Conservation (phyloP, 2,888 invertebrate species). For the Neria commutata region DNA sequence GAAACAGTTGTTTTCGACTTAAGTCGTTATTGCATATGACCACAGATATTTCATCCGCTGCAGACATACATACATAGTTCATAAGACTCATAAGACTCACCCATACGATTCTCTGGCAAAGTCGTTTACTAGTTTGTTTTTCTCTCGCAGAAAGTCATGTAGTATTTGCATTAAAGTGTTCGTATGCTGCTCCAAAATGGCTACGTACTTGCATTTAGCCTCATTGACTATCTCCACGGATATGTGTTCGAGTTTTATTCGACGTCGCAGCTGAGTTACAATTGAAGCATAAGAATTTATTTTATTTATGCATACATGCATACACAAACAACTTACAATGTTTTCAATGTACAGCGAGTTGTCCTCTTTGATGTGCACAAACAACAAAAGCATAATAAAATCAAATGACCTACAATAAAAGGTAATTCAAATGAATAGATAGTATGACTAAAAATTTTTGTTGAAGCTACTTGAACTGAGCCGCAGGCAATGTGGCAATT, state of each 20-base stretch:
- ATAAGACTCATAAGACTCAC: conserved; percentile 48
- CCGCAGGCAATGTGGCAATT: conserved; percentile 38
- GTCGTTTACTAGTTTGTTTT: conserved; percentile 64
- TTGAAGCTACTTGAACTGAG: conserved; percentile 37
- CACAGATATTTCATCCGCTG: background rate
- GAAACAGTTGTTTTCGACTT: too few relatives aligned
- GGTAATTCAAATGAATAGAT: background rate
- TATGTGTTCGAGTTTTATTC: conserved; percentile 68
- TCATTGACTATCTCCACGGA: conserved; percentile 66
- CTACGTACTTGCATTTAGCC: conserved; percentile 65
- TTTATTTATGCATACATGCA: background rate
- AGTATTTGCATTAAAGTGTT: conserved; percentile 66
- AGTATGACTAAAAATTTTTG: background rate
- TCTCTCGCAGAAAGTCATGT: conserved; percentile 64
- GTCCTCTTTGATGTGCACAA: conserved; percentile 68
- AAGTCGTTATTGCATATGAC: background rate
- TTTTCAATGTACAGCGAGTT: conserved; percentile 69
- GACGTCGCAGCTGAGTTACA: conserved; percentile 58
- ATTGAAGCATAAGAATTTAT: too few relatives aligned
- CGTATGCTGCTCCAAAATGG: conserved; percentile 66
- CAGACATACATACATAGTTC: background rate
- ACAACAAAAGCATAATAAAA: conserved; percentile 70
- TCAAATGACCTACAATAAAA: conserved; percentile 68
- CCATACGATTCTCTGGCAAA: conserved; percentile 69
- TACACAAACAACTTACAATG: conserved; percentile 64